Base-by-base conservation (phyloP, 2,113 vertebrate genomes). In the Hassar affinis region DNA sequence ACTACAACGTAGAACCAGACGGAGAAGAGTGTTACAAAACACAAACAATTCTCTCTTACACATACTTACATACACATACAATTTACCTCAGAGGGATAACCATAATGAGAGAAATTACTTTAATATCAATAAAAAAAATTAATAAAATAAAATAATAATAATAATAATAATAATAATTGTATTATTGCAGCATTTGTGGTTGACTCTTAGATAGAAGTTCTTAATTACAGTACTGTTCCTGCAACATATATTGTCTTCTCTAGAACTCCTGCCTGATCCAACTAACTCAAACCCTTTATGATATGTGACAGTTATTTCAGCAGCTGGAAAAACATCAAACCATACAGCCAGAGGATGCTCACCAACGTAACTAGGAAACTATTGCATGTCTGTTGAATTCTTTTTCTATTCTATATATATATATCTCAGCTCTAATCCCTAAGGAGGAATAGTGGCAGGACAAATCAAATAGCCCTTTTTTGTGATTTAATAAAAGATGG, bases 1-100 rank as follows among this genome's bases (percentile, higher is more conserved):
- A 96, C 97, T 99, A 95, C 85, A 96, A 96, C 86, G 93, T 90
- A 93, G 92, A 77, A 92, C 2, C 4, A 84, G 27, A 82, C 2
- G 25, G 27, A 17, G 35, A 38, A 22, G 30, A 81, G 83, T 4
- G 56, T 66, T 57, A 77, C 12, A 64, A 87, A 87, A 80, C 17
- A 72, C 69, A 84, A 30, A 59, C 27, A 30, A 54, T 74, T n/a
- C n/a, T 51, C 25, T 33, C 11, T n/a, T 14, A 62, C 54, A 61
- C 64, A 61, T 15, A 74, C 33, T 61, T 22, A 62, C 45, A 20
- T n/a, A 82, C 75, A 61, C 62, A 78, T 42, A 68, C 25, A 62
- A 12, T 27, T 27, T 15, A 27, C n/a, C 14, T 74, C 25, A 49
- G 42, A 17, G 45, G 20, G 2, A 38, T 38, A 38, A 45, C 35